phyloP scores from a whole-genome alignment of 2,797 vertebrate genomes.

The Phoebastria nigripes region DNA sequence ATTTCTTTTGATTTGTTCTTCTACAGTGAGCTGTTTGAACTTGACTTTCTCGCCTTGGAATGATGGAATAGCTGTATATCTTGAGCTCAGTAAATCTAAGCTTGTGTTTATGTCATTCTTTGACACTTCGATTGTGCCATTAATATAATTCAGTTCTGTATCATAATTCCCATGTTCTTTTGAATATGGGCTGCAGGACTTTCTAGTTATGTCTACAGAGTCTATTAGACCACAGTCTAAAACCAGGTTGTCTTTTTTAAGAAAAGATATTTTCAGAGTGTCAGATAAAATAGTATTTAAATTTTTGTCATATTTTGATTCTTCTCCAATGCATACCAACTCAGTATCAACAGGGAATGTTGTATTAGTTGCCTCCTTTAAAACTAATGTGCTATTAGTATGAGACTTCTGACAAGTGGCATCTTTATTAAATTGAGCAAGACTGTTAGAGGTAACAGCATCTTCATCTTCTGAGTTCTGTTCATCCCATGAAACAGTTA shows the following conservation, averaged over 20 bases:
- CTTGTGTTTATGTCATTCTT: neutral
- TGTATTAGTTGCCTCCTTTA: slow-evolving; percentile 2
- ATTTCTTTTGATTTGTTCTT: slow-evolving; percentile 85
- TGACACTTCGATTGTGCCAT: neutral
- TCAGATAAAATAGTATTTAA: slow-evolving; percentile 48
- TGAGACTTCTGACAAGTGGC: neutral
- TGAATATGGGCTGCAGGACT: neutral
- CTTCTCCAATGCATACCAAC: neutral
- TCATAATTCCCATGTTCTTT: slow-evolving; percentile 10
- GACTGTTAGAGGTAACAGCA: slow-evolving; percentile 3
- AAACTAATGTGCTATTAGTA: neutral
- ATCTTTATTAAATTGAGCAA: neutral
- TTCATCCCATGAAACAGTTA: neutral
- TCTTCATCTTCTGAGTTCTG: slow-evolving; percentile 22
- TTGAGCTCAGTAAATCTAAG: slow-evolving; percentile 5
- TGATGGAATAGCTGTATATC: neutral
- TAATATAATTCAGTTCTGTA: neutral
- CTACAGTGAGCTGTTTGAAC: slow-evolving; percentile 69
- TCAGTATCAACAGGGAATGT: neutral
- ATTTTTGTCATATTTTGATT: slow-evolving; percentile 28
- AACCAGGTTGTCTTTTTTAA: slow-evolving; percentile 27
- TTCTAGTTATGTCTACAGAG: slow-evolving; percentile 19
- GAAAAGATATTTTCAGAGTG: slow-evolving; percentile 36
- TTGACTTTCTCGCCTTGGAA: slow-evolving; percentile 59
- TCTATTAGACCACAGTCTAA: slow-evolving; percentile 1